phyloP scores from a whole-genome alignment of 2,888 invertebrate genomes.

The Tenthredo livida region DNA sequence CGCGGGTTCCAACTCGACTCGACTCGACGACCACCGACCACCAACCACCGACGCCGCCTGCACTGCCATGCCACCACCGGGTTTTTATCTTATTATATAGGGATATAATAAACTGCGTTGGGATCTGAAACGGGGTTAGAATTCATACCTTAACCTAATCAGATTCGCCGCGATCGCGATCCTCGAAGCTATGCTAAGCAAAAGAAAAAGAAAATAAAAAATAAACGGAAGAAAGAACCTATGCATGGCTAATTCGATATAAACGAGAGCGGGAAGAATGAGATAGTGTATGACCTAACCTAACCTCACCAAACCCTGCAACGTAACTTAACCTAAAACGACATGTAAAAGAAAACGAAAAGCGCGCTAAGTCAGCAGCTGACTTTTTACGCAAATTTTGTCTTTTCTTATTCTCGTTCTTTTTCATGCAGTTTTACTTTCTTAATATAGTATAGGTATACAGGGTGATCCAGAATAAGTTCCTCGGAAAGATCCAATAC shows the following conservation, averaged over 20 bases:
- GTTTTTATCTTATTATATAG: not conserved
- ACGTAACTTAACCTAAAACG: not conserved
- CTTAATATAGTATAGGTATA: no score
- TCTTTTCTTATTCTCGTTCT: conserved; percentile 54
- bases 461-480: no score
- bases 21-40: not conserved
- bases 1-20: not conserved
- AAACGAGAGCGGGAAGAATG: not conserved
- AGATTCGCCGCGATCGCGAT: not conserved
- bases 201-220: not conserved
- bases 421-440: conserved; percentile 27
- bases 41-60: conserved; percentile 1
- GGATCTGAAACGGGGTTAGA: not conserved
- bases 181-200: not conserved
- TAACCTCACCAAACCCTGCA: not conserved
- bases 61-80: not conserved
- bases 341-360: not conserved
- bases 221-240: not conserved
- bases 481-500: no score
- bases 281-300: not conserved
- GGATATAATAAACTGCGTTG: not conserved
- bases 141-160: not conserved
- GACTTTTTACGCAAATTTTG: conserved; percentile 57
- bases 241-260: conserved; percentile 14
- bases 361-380: conserved; percentile 65